These are phyloP conservation scores for Lasius platythorax DNA, from an alignment of 2,888 invertebrate genomes.

Conservation along the genomic window DNA sequence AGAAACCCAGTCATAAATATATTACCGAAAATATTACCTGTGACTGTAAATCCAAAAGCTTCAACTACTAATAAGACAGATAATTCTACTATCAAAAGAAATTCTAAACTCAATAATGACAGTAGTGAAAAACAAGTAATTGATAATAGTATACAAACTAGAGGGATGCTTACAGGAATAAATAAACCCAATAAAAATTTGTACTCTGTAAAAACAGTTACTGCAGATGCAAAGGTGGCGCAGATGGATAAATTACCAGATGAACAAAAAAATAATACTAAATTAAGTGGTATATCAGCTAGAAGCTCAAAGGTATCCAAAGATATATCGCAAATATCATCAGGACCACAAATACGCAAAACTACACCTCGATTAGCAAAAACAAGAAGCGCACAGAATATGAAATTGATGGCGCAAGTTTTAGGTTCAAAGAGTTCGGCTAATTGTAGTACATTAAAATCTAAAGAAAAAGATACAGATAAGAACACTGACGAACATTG, in stretches of 20 bases:
- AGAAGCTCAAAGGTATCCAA: conserved; percentile 53
- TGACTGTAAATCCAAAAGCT: conserved; percentile 45
- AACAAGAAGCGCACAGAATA: conserved; percentile 84
- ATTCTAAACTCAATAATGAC: not conserved
- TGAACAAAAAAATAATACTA: conserved; percentile 17
- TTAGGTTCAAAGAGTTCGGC: conserved; percentile 79
- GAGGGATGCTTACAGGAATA: not conserved
- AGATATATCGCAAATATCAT: conserved; percentile 47
- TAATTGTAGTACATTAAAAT: conserved; percentile 73
- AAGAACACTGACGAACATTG: conserved; percentile 71
- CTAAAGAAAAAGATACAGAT: conserved; percentile 75
- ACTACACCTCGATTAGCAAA: conserved; percentile 84
- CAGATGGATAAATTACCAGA: conserved; percentile 32
- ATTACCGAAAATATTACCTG: conserved; percentile 73
- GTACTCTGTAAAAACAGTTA: conserved; percentile 8
- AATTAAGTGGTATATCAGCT: conserved; percentile 35
- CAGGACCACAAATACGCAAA: conserved; percentile 79
- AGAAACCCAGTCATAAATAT: conserved; percentile 79
- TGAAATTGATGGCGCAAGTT: conserved; percentile 83
- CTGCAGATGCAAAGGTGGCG: not conserved
- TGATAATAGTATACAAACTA: conserved; percentile 16
- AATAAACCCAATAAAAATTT: conserved; percentile 24
- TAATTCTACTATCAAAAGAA: conserved; percentile 5
- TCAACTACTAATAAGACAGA: conserved; percentile 22
- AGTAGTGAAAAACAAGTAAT: not conserved